Evolutionary conservation across 1,140 invertebrate genomes (phyloP), one percentile per base, ranked within the genome.

Genomic region (Trichogramma pretiosum): DNA sequence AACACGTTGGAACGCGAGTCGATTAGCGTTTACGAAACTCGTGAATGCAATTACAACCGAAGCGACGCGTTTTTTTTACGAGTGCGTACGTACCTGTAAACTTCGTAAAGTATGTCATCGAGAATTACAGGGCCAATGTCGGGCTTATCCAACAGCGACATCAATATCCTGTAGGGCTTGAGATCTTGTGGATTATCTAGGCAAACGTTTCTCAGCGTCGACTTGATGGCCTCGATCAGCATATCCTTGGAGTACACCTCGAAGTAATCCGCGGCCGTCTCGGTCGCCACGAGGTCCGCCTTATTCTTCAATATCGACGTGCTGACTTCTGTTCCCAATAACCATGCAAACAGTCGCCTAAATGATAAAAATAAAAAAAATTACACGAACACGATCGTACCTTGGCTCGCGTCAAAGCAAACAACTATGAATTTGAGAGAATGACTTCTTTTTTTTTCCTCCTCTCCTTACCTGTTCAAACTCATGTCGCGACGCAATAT

Each of bases 401-500:
- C 7, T 7, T 30, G 26, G 13, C 7, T 30, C 26, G 13, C 13
- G 26, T 9, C 13, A 13, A 30, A 8, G 26, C 7, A 8, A 13
- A 55, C 19, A 40, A 38, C 7, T 28, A 41, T 26, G 1, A 8
- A 24, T 42, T 39, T 3, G 18, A 37, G 1, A 17, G n/a, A 11
- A 26, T 0, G 9, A 16, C 17, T 18, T 24, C 17, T 26, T 10
- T 36, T 5, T 17, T 30, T 36, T 30, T 23, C 16, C 17, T 17
- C 7, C 52, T 10, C 8, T 18, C 7, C 21, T 54, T 70, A 81
- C 77, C 84, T 78, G 66, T 95, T 96, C 13, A 96, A 74, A 35
- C 89, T 93, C 85, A 93, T 92, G 63, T 96, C 93, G 53, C 93
- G 75, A 35, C 92, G 68, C 10, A 96, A 70, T 49, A 96, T 83